Evolutionary conservation across 2,113 vertebrate species (phyloP), one percentile per base, ranked within the genome.

Genomic region (Donacobius atricapilla): DNA sequence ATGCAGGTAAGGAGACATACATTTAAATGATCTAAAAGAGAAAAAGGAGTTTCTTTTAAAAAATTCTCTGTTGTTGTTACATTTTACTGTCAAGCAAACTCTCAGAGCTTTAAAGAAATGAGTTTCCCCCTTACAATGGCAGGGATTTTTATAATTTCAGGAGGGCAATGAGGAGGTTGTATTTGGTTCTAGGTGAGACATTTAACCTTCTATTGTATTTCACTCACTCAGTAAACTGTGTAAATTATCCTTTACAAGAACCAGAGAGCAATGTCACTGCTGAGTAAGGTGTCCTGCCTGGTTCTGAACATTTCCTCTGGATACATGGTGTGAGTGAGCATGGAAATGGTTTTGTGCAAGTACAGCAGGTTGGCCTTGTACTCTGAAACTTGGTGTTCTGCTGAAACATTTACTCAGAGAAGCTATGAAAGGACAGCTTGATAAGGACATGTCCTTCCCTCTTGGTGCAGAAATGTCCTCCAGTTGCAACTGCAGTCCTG

Each of bases 281-380:
- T 93, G 88, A 93, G 42, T 81, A 93, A 94, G 83, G 66, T 58
- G 39, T 90, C 60, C 83, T 80, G 85, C n/a, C 58, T 63, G 64
- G 44, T 22, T 95, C 60, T 82, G 51, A 91, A 91, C 11, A 22
- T 77, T 77, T 93, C 61, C 53, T 80, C 70, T 27, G 53, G 53
- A 80, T 60, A 88, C 45, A n/a, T 3, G 2, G 0, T 54, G 83
- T 69, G 78, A 76, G 44, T 4, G n/a, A 85, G 82, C 45, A 22
- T 33, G 66, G 37, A 83, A 77, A 85, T 66, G 0, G 3, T 33
- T 94, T 88, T 86, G 25, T 92, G 79, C 71, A 83, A 73, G 28
- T 85, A 58, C 82, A 92, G 71, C 53, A 86, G 37, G 66, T 25
- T 69, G 53, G 68, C 45, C 56, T 56, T n/a, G 23, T 45, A 39